phyloP scores from a whole-genome alignment of 2,888 invertebrate species.

The Pterostichus niger region DNA sequence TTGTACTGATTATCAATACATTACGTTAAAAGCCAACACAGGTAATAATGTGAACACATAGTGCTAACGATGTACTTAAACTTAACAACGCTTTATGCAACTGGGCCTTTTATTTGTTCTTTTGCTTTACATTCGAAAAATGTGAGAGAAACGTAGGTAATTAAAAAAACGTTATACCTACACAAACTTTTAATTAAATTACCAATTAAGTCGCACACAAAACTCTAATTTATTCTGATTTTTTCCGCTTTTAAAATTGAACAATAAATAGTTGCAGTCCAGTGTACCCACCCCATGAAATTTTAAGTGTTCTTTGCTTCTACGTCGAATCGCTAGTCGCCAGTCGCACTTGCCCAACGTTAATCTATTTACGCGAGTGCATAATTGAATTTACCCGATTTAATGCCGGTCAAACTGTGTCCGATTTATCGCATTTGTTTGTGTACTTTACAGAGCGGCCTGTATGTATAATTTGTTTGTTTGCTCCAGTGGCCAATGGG shows the following conservation, averaged over 20 bases:
- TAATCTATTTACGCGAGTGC: conserved; percentile 33
- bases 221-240: conserved; percentile 16
- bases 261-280: conserved; percentile 10
- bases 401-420: conserved; percentile 41
- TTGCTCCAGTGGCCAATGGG: background rate
- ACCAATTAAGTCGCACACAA: conserved; percentile 3
- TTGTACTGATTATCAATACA: no score
- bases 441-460: conserved; percentile 37
- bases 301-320: conserved; percentile 13
- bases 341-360: conserved; percentile 17
- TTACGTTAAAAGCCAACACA: no score
- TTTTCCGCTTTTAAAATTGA: conserved; percentile 12
- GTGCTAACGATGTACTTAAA: no score
- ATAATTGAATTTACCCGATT: conserved; percentile 45
- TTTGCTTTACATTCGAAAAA: background rate
- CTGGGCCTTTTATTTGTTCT: no score
- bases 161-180: background rate
- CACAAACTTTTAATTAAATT: conserved; percentile 30
- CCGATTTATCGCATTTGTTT: conserved; percentile 40
- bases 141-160: background rate
- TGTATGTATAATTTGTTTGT: conserved; percentile 38
- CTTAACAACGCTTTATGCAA: no score
- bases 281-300: conserved; percentile 7
- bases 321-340: background rate
- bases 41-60: no score